phyloP scores from a whole-genome alignment of 2,888 invertebrate species.

The Drosophila ezoana region DNA sequence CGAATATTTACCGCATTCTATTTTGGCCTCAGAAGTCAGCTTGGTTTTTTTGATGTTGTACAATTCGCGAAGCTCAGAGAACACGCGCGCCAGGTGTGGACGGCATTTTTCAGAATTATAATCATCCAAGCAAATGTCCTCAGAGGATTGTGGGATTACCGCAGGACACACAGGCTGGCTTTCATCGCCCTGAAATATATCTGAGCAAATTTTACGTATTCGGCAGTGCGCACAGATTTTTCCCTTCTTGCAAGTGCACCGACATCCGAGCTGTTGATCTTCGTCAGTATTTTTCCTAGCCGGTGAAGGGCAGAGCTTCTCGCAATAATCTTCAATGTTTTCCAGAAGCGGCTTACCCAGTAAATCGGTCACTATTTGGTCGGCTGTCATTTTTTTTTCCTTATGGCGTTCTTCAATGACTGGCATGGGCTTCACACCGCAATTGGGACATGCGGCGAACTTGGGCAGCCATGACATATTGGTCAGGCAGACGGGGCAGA shows the following conservation, averaged over 20 bases:
- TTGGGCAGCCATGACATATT: constrained; percentile 84
- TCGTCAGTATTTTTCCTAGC: not conserved
- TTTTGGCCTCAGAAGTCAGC: constrained; percentile 42
- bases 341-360: constrained; percentile 46
- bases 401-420: constrained; percentile 65
- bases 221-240: constrained; percentile 81
- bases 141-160: constrained; percentile 48
- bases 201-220: constrained; percentile 75
- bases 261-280: constrained; percentile 34
- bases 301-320: constrained; percentile 27
- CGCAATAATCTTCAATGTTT: constrained; percentile 23
- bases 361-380: constrained; percentile 77
- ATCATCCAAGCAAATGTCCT: constrained; percentile 58
- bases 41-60: constrained; percentile 73
- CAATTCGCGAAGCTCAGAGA: constrained; percentile 81
- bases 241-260: constrained; percentile 76
- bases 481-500: constrained; percentile 81
- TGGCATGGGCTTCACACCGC: constrained; percentile 79
- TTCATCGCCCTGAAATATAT: constrained; percentile 65
- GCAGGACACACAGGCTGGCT: constrained; percentile 30
- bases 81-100: constrained; percentile 80
- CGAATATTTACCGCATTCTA: constrained; percentile 42
- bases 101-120: constrained; percentile 62
- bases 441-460: constrained; percentile 84
- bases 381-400: constrained; percentile 75